Evolutionary conservation across 2,888 invertebrate genomes (phyloP), one percentile per base, ranked within the genome.

Genomic region (Nesidiocoris tenuis): DNA sequence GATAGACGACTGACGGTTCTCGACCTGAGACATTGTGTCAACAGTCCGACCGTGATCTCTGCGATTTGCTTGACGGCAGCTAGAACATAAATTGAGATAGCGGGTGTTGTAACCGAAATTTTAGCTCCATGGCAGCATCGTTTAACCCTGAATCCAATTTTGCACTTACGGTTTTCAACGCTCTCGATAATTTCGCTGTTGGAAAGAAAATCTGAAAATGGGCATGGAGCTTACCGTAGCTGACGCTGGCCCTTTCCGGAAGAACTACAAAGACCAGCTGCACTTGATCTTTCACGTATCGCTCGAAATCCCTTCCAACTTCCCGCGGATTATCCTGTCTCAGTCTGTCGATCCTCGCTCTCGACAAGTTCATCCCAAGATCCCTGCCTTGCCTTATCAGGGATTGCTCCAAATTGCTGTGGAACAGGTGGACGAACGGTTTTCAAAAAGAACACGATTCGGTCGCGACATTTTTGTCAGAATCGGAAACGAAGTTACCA

Each of bases 21-120:
- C 0, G 83, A 80, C 84, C 89, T 90, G 77, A 90, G 86, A 83
- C 91, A 95, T 82, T 91, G 95, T 0, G 92, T 93, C 61, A 92
- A 82, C 74, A 91, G 86, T 0, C 91, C 92, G 16, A 88, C 77
- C 21, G 77, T 66, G 0, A 90, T 81, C 83, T 94, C 93, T 0
- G 92, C 90, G 16, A 86, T 84, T 81, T 89, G 88, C 81, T 93
- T 93, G 0, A 92, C 87, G 83, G 86, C 82, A 77, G 84, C 85
- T 84, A 70, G 21, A 76, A 80, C 57, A 72, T 79, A 64, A 74
- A 65, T 39, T 24, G 39, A 39, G 3, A 39, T 39, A 39, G 5
- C n/a, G n/a, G n/a, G n/a, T n/a, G n/a, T n/a, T n/a, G n/a, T n/a
- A n/a, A n/a, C n/a, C n/a, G n/a, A n/a, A n/a, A n/a, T n/a, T n/a